phyloP scores from a whole-genome alignment of 1,140 invertebrate species.

The Brachionus paranguensis region DNA sequence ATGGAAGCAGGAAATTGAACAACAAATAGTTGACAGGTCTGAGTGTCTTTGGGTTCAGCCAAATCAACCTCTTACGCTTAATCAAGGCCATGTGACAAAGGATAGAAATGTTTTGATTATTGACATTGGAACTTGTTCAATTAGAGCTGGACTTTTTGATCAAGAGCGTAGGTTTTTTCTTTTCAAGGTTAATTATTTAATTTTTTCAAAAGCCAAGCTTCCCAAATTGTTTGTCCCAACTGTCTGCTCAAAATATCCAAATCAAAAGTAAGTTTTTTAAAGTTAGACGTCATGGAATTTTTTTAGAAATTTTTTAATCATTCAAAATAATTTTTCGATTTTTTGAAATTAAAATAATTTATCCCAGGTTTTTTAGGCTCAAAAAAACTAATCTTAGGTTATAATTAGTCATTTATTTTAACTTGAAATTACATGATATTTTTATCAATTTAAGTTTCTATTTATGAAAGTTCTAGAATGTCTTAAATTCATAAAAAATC shows the following conservation, averaged over 20 bases:
- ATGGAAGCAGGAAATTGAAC: constrained; percentile 10
- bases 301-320: too few relatives aligned
- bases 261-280: neutral
- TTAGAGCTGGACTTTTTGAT: constrained; percentile 21
- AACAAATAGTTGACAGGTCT: neutral
- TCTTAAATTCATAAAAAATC: too few relatives aligned
- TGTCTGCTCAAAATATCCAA: neutral
- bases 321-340: neutral
- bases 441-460: too few relatives aligned
- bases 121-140: constrained; percentile 29
- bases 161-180: neutral
- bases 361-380: neutral
- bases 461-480: too few relatives aligned
- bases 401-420: too few relatives aligned
- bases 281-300: too few relatives aligned
- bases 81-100: neutral
- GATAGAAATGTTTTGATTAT: constrained; percentile 12
- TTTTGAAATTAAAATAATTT: neutral
- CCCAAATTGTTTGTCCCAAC: neutral
- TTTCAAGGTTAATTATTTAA: neutral
- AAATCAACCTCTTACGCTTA: neutral
- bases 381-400: neutral
- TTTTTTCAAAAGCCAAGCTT: neutral
- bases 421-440: too few relatives aligned
- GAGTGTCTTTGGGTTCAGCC: neutral